Evolutionary conservation across 2,113 vertebrate species (phyloP), one percentile per base, ranked within the genome.

Genomic region (Serinus canaria): DNA sequence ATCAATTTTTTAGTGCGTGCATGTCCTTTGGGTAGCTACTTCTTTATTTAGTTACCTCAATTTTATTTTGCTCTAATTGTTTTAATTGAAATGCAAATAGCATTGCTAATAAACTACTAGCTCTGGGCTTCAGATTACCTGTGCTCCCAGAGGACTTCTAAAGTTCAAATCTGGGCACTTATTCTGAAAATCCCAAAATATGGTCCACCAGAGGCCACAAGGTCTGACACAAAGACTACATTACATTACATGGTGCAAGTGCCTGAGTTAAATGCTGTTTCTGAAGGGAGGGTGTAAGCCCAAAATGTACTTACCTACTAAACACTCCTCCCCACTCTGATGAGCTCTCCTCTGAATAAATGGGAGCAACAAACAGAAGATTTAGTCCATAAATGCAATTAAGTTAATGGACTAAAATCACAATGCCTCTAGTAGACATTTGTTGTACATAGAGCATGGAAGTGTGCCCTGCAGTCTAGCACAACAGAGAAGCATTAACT

Each of bases 161-260:
- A 73, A 62, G 31, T 62, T 81, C 52, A 60, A 8, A 41, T 39
- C 73, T 2, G 8, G 15, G 20, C 8, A 55, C 3, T 13, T 17
- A 16, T n/a, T 50, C 70, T 52, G 66, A 77, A 94, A 81, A 74
- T 69, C 41, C 77, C 50, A n/a, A n/a, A 43, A 58, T 37, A 49
- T 8, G 3, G 1, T 31, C 10, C 50, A 58, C 17, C 7, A 53
- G 43, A 28, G 28, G 22, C n/a, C 0, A 0, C 37, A 53, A 47
- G 27, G n/a, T 84, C 50, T 73, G 37, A n/a, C 4, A 3, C 28
- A 63, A 49, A 70, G 21, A 28, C 28, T n/a, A 20, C n/a, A 50
- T 17, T 55, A 33, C 37, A 15, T 21, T 67, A 22, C 7, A 23
- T 6, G 18, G 15, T 64, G 20, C 31, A 55, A 69, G 6, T 15